Evolutionary conservation across 1,140 invertebrate species (phyloP).

Genomic region (Drosophila littoralis): DNA sequence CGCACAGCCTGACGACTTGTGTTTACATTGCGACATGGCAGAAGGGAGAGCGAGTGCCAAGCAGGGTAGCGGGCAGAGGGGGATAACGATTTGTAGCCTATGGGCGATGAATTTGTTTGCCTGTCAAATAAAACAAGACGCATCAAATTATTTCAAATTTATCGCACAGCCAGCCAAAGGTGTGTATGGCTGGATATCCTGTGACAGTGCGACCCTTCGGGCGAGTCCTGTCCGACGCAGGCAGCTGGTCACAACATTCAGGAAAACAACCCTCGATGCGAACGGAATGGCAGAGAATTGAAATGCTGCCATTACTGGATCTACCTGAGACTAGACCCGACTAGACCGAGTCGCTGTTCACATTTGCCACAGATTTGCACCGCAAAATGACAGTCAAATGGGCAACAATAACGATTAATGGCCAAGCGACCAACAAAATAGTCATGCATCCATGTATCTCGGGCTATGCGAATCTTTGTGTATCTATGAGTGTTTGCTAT

Average conservation of each 20-base stretch:
- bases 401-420: slow-evolving; percentile 69
- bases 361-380: slow-evolving; percentile 72
- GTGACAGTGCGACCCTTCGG: slow-evolving; percentile 16
- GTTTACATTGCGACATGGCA: slow-evolving; percentile 56
- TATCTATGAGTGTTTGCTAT: slow-evolving; percentile 15
- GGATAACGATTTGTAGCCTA: slow-evolving; percentile 46
- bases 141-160: slow-evolving; percentile 82
- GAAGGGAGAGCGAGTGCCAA: not conserved
- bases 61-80: not conserved
- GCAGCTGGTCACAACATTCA: slow-evolving; percentile 46
- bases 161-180: slow-evolving; percentile 60
- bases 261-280: slow-evolving; percentile 19
- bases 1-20: slow-evolving; percentile 58
- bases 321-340: too few relatives aligned
- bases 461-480: slow-evolving; percentile 9
- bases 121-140: slow-evolving; percentile 82
- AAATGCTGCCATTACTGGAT: slow-evolving; percentile 19
- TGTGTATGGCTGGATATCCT: slow-evolving; percentile 22
- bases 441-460: slow-evolving; percentile 1
- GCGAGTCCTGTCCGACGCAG: slow-evolving; percentile 14
- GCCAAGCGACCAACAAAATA: slow-evolving; percentile 17
- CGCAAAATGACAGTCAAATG: slow-evolving; percentile 71
- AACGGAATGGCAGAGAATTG: slow-evolving; percentile 20
- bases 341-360: slow-evolving; percentile 1
- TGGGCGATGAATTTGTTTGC: slow-evolving; percentile 73